Evolutionary conservation across 2,888 invertebrate genomes (phyloP).

Genomic region (Zhuqinia jingwanae): DNA sequence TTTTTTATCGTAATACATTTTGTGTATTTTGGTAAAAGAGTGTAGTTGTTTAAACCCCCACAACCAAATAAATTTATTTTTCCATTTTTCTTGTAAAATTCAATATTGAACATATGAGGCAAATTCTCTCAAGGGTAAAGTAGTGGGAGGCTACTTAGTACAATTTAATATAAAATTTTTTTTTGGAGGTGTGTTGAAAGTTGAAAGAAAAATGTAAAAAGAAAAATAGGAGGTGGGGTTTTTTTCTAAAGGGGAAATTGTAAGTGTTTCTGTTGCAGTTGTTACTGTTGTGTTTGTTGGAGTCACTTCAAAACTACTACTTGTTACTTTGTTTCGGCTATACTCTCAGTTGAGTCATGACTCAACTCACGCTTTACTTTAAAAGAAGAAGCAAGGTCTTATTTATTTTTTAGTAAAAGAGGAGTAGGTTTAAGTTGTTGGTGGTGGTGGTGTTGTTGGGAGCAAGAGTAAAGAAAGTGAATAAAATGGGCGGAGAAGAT

Average conservation of each 20-base stretch:
- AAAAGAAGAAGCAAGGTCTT: no score
- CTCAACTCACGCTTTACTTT: no score
- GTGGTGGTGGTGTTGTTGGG: neutral
- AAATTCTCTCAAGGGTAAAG: no score
- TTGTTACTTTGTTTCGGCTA: neutral
- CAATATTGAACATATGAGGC: neutral
- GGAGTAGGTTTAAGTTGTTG: neutral
- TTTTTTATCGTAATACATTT: slow-evolving; percentile 13
- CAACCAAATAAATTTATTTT: no score
- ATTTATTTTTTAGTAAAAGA: no score
- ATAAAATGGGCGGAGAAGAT: slow-evolving; percentile 47
- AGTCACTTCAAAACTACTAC: slow-evolving; percentile 25
- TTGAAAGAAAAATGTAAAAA: neutral
- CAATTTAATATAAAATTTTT: neutral
- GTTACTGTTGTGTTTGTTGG: neutral
- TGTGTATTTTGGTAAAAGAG: neutral
- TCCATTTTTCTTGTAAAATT: slow-evolving; percentile 3
- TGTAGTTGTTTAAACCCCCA: neutral
- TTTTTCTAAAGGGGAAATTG: neutral
- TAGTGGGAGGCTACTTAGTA: no score
- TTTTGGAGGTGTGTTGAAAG: neutral
- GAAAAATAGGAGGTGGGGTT: slow-evolving; percentile 13
- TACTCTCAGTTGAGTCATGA: no score
- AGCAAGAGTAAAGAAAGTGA: slow-evolving; percentile 27
- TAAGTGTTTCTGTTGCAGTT: neutral